Evolutionary conservation across 2,888 invertebrate genomes (phyloP).

Genomic region (Lapara coniferarum): DNA sequence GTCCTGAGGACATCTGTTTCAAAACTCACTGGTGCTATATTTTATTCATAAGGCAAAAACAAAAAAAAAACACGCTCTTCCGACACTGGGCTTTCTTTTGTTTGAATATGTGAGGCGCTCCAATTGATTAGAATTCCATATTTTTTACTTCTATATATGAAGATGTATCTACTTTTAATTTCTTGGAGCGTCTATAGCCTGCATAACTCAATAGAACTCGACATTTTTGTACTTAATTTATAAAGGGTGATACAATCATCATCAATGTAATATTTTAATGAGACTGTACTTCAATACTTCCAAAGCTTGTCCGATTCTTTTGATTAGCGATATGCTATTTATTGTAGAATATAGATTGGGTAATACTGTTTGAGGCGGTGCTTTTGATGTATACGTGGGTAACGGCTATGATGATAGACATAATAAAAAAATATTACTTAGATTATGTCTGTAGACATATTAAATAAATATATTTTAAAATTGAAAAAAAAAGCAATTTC

Average conservation of each 20-base stretch:
- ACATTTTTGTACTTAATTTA: background rate
- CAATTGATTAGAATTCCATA: no score
- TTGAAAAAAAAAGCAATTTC: background rate
- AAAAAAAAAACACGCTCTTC: no score
- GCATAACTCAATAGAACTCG: no score
- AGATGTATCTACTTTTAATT: no score
- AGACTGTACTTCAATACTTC: conserved; percentile 52
- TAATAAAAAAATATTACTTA: conserved; percentile 2
- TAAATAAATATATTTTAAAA: background rate
- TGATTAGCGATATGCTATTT: conserved; percentile 50
- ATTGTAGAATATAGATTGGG: conserved; percentile 42
- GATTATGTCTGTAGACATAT: background rate
- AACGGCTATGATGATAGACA: background rate
- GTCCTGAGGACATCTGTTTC: background rate
- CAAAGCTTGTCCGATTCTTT: conserved; percentile 48
- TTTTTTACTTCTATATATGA: no score
- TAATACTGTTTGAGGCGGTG: conserved; percentile 69
- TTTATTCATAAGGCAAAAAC: background rate
- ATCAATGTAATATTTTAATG: conserved; percentile 27
- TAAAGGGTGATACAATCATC: conserved; percentile 5
- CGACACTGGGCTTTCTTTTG: background rate
- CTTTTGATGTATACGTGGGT: conserved; percentile 54
- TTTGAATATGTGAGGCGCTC: background rate
- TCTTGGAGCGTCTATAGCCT: no score
- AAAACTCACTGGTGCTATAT: conserved; percentile 18